Evolutionary conservation across 2,113 vertebrate genomes (phyloP), one percentile per base, ranked within the genome.

Genomic region (Phyllostomus discolor): DNA sequence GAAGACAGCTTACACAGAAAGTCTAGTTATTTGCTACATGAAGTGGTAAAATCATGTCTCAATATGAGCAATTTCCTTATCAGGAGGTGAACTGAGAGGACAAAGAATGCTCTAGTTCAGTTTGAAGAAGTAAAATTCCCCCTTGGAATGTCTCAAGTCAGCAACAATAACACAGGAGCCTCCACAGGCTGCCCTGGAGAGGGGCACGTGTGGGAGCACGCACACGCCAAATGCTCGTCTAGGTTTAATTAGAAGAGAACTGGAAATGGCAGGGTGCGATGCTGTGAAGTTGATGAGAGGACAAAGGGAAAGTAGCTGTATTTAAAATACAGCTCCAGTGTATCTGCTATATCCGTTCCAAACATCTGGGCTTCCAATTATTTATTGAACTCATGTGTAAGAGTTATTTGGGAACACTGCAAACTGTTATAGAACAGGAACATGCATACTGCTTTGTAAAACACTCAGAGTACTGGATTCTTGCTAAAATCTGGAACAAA

Each of bases 361-460:
- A 97, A 94, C 97, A 97, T 96, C 97, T 97, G 97, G 94, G 95
- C 89, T 94, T 97, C 96, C 93, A 95, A 94, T 97, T 97, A 96
- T 95, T 96, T 95, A 95, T 62, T 95, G 97, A 97, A 96, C 91
- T 96, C 91, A 31, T 96, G 92, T 97, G 73, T 95, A 80, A 85
- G 95, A 96, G 75, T 97, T 97, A 91, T 92, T 73, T 81, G 75
- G 73, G 86, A 95, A 91, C 54, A 83, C 11, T 84, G 93, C 72
- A 67, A 82, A 94, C 26, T 3, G 0, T 62, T 95, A 70, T 62
- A 96, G 96, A 96, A 48, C 38, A 97, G 96, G 72, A 92, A 35
- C 70, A 67, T 38, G 67, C 82, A 85, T 84, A 95, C 50, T 91
- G 91, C 87, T 96, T 93, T 86, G 84, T 92, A 91, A 97, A 97